Conservation (phyloP, 2,888 invertebrate genomes). For the Apamea sordens region DNA sequence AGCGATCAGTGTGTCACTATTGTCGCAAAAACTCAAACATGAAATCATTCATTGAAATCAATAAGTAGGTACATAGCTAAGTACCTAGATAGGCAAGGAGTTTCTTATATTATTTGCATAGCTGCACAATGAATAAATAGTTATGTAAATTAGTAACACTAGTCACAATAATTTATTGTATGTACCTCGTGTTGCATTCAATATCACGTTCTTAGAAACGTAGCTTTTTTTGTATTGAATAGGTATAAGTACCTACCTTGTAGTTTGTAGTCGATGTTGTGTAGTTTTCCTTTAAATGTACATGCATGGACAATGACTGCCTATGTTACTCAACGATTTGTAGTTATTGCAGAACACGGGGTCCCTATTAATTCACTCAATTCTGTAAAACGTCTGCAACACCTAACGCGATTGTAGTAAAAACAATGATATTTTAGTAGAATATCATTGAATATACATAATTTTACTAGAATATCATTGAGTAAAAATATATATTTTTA, state of each 20-base stretch:
- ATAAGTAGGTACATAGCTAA: conserved; percentile 27
- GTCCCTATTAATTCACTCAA: background rate
- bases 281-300: conserved; percentile 16
- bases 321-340: background rate
- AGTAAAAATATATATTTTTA: background rate
- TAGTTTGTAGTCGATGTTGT: conserved; percentile 3
- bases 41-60: conserved; percentile 60
- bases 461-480: too few species aligned
- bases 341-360: background rate
- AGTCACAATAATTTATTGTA: conserved; percentile 50
- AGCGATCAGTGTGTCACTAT: conserved; percentile 14
- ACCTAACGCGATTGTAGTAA: background rate
- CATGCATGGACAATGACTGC: conserved; percentile 23
- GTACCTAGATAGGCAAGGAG: conserved; percentile 27
- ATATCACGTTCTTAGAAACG: conserved; percentile 50
- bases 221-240: conserved; percentile 40
- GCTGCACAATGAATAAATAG: conserved; percentile 56
- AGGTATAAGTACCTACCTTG: background rate
- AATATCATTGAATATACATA: too few species aligned
- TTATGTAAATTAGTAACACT: conserved; percentile 56
- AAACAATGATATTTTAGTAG: too few species aligned
- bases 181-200: conserved; percentile 52
- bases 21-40: conserved; percentile 31
- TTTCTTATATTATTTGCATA: conserved; percentile 60
- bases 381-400: background rate